Evolutionary conservation across 2,888 invertebrate genomes (phyloP).

Genomic region (Sinopyrophorus schimmeli): DNA sequence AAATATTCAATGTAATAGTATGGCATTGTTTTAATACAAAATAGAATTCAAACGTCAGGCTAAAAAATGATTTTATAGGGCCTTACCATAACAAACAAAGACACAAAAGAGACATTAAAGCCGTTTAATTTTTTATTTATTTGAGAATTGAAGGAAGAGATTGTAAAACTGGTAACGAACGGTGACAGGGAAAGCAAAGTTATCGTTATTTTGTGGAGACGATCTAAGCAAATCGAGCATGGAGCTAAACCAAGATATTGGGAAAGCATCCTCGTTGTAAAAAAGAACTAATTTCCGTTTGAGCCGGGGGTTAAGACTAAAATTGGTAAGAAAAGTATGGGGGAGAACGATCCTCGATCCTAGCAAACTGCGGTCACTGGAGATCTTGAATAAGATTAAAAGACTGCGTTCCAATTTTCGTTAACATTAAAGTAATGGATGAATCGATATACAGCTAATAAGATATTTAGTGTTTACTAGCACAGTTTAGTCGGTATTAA

Average conservation of each 20-base stretch:
- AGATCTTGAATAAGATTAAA: constrained; percentile 49
- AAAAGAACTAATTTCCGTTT: constrained; percentile 54
- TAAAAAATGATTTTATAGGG: no score
- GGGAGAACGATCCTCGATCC: constrained; percentile 43
- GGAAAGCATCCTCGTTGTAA: constrained; percentile 50
- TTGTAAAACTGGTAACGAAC: constrained; percentile 22
- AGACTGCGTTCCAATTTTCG: constrained; percentile 42
- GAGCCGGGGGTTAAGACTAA: constrained; percentile 49
- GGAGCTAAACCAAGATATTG: constrained; percentile 49
- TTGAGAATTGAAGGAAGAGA: constrained; percentile 6
- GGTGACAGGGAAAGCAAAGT: constrained; percentile 27
- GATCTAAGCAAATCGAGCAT: constrained; percentile 50
- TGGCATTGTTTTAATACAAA: no score
- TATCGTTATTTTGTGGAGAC: constrained; percentile 45
- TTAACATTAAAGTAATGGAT: constrained; percentile 42
- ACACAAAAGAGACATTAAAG: no score
- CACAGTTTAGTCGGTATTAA: constrained; percentile 23
- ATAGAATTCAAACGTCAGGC: no score
- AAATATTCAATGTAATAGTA: constrained; percentile 31
- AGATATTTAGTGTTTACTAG: constrained; percentile 47
- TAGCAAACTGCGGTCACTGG: constrained; percentile 48
- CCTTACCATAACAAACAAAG: no score
- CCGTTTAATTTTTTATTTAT: constrained; percentile 14
- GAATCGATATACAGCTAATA: constrained; percentile 42
- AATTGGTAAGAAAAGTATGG: constrained; percentile 47